These are phyloP conservation scores for Ellobius talpinus DNA, from an alignment of 2,113 vertebrate genomes.

Conservation along the genomic window DNA sequence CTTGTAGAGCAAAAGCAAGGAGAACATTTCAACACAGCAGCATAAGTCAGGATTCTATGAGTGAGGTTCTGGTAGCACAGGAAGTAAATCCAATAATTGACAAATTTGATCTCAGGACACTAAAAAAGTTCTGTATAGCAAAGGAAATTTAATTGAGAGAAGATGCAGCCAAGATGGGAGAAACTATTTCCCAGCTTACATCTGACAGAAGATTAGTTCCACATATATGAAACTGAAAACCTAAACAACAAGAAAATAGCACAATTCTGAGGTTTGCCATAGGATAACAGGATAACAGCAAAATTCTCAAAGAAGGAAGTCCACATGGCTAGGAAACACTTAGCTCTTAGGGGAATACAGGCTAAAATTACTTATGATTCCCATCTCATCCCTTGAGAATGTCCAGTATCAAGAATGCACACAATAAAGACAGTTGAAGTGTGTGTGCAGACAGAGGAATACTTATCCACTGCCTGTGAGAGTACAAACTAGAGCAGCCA, in stretches of 20 bases:
- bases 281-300: neutral
- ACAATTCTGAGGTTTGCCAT: neutral
- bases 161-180: neutral
- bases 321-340: too few relatives aligned
- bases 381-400: too few relatives aligned
- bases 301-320: neutral
- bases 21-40: neutral
- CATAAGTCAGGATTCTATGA: neutral
- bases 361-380: too few relatives aligned
- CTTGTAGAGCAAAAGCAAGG: neutral
- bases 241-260: neutral
- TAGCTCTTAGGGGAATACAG: too few relatives aligned
- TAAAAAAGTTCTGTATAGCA: neutral
- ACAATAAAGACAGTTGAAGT: too few relatives aligned
- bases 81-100: neutral
- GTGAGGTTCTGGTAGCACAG: neutral
- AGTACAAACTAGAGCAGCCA: neutral
- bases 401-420: too few relatives aligned
- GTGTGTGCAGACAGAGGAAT: neutral
- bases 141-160: neutral
- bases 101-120: neutral
- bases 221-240: neutral
- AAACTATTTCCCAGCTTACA: neutral
- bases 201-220: neutral
- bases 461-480: neutral